Evolutionary conservation across 2,888 invertebrate genomes (phyloP), one percentile per base, ranked within the genome.

Genomic region (Leptinotarsa haldemani): DNA sequence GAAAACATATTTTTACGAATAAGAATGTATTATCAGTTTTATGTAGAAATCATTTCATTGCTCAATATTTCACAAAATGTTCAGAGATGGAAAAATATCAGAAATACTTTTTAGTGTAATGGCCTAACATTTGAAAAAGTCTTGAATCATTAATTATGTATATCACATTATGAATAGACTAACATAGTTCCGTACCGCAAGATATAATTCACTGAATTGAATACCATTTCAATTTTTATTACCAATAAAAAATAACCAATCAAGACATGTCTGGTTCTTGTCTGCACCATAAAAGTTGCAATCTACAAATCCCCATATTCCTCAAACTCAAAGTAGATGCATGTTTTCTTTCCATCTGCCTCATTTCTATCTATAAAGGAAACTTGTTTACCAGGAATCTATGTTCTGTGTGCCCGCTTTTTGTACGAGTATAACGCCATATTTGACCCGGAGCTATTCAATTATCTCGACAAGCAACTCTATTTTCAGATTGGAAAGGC

Each of bases 401-500:
- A 56, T 56, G 56, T 13, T 13, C 20, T 56, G 20, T 56, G 56
- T 56, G 20, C 20, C 56, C 18, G 56, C 56, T 56, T 56, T 56
- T 56, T 56, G 56, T 56, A 56, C 22, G 56, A 56, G 25, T 20
- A 56, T 56, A 56, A 69, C 56, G 65, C 69, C 64, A 65, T 68
- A 48, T 48, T 71, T 68, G 50, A 69, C 74, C 69, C 20, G 18
- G 50, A 65, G 74, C 74, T 71, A 64, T 74, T 74, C 74, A 71
- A 71, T 74, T 74, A 74, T 68, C 74, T 73, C 68, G 47, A 48
- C 61, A 74, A 67, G 58, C 53, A 69, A 65, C 58, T 68, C 71
- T 71, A 71, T 74, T 74, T 71, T 71, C 74, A 53, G 71, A 40
- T 16, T 71, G 71, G 71, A 74, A 70, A 56, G 71, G 71, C 56